Evolutionary conservation across 2,888 invertebrate species (phyloP), one percentile per base, ranked within the genome.

Genomic region (Drosophila pseudotakahashii): DNA sequence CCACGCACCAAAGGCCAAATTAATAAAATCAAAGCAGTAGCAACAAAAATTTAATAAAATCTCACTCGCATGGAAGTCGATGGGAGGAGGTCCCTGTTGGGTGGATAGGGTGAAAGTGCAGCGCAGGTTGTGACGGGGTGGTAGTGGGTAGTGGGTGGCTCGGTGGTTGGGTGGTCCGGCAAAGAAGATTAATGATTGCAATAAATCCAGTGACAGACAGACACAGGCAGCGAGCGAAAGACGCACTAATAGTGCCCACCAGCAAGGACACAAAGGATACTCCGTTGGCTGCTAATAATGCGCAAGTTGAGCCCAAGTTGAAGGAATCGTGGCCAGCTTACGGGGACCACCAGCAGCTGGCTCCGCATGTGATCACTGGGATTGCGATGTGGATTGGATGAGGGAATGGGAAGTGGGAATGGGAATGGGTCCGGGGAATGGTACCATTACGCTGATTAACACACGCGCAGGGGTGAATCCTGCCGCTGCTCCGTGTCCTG

Each of bases 171-270:
- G 52, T 32, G 69, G 48, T 75, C 74, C 69, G 74, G 82, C 80
- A 82, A 90, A 88, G 82, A 91, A 91, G 92, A 91, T 91, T 92
- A 91, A 91, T 91, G 91, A 90, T 89, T 90, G 90, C 90, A 90
- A 92, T 91, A 91, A 92, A 92, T 92, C 91, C 89, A 86, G 90
- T 79, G 87, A 84, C 89, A 86, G 85, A 81, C 73, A 75, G 73
- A 53, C 68, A 77, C 73, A 44, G 59, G 59, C 44, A 74, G 63
- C 26, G 66, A 66, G 66, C 63, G 68, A 73, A 52, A 54, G 70
- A 67, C 55, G 74, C 82, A 77, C 89, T 88, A 82, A 72, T 86
- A 90, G 90, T 90, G 88, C 83, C 48, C 79, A 90, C 90, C 77
- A 85, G 81, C 73, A 77, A 90, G 85, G 89, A 90, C 82, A 90